These are phyloP conservation scores for Drosophila ustulata DNA, from an alignment of 2,888 invertebrate species.

Conservation along the genomic window DNA sequence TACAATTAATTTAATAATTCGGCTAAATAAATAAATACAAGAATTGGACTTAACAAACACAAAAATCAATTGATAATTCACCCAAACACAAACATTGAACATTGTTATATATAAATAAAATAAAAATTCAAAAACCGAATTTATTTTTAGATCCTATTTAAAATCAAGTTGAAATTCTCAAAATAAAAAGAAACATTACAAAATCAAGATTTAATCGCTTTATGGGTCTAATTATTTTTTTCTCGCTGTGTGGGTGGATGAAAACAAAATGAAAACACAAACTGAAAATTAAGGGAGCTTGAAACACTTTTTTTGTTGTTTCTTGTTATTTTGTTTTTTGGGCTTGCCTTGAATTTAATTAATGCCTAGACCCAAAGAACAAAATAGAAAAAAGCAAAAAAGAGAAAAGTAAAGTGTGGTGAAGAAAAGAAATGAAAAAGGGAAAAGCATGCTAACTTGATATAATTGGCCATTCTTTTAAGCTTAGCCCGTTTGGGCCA, in stretches of 20 bases:
- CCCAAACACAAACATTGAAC: no score
- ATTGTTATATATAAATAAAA: no score
- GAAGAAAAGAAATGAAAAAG: background rate
- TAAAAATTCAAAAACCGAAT: no score
- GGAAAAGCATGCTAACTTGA: conserved; percentile 56
- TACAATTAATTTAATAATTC: no score
- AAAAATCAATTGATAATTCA: no score
- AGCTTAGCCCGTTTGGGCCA: conserved; percentile 67
- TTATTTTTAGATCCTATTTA: no score
- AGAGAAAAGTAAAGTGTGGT: background rate
- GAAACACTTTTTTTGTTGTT: conserved; percentile 21
- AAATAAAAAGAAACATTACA: no score
- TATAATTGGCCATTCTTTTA: conserved; percentile 77
- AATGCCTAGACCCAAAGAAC: conserved; percentile 46
- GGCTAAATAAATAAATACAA: no score
- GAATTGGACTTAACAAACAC: no score
- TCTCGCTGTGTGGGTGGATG: background rate
- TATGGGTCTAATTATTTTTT: background rate
- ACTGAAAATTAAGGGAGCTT: conserved; percentile 36
- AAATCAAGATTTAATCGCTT: no score
- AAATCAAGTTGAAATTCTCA: no score
- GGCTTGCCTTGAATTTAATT: conserved; percentile 71
- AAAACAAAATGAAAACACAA: conserved; percentile 18
- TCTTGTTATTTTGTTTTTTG: conserved; percentile 12
- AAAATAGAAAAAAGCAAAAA: background rate